Conservation (phyloP, 1,140 invertebrate genomes). For the Drosophila varians region DNA sequence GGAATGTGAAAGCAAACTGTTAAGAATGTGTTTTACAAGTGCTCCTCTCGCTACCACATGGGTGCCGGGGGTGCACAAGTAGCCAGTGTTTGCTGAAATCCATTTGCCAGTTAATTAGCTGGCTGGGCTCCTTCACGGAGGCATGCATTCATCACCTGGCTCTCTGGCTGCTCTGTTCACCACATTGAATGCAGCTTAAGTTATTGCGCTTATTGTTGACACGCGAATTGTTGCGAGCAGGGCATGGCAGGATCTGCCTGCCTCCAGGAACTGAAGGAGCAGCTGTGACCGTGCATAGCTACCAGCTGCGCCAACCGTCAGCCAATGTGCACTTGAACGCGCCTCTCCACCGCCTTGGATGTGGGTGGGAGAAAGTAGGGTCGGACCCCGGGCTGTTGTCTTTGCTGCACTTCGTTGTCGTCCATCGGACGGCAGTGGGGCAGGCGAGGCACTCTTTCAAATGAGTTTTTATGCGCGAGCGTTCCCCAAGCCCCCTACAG, state of each 20-base stretch:
- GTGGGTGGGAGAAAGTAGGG: neutral
- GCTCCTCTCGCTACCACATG: neutral
- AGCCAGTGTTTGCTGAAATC: constrained; percentile 57
- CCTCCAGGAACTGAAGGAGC: constrained; percentile 39
- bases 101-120: constrained; percentile 78
- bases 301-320: constrained; percentile 18
- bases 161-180: constrained; percentile 17
- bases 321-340: constrained; percentile 70
- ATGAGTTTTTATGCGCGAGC: constrained; percentile 74
- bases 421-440: constrained; percentile 31
- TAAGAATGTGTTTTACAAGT: constrained; percentile 32
- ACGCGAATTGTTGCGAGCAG: constrained; percentile 59
- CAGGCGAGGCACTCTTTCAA: constrained; percentile 69
- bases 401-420: constrained; percentile 52
- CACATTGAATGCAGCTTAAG: constrained; percentile 73
- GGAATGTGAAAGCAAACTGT: constrained; percentile 30
- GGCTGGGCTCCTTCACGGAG: constrained; percentile 24
- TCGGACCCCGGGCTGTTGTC: constrained; percentile 44
- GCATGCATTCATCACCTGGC: constrained; percentile 37
- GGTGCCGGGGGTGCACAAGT: constrained; percentile 35
- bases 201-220: constrained; percentile 81
- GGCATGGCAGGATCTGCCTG: constrained; percentile 6
- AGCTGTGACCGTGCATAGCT: constrained; percentile 65
- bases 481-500: constrained; percentile 56
- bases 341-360: constrained; percentile 1